A percentile compares a stretch with the other conserved stretches of the same genome.
Evolutionary conservation across 2,797 vertebrate species (phyloP).

Genomic region (Coccyzus lansbergi): DNA sequence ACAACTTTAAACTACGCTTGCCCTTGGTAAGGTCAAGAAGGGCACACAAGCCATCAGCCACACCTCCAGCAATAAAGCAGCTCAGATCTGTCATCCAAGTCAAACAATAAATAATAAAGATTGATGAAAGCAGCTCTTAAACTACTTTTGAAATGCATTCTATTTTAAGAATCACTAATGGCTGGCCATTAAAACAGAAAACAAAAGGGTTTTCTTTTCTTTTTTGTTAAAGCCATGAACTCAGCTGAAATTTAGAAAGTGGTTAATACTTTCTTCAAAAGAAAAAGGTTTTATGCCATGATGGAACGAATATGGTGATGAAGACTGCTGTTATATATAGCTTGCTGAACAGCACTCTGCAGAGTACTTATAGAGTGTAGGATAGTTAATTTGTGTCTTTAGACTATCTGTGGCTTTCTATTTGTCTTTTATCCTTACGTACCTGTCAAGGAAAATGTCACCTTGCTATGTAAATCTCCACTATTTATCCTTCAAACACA

Average conservation of each 20-base stretch:
- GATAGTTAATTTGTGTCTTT: neutral
- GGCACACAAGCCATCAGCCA: constrained; percentile 65
- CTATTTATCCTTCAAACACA: neutral
- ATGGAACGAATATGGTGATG: neutral
- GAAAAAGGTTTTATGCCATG: neutral
- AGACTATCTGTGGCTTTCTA: neutral
- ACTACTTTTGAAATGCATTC: constrained; percentile 58
- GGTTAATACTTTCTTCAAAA: neutral
- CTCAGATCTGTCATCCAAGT: constrained; percentile 65
- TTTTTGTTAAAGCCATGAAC: neutral
- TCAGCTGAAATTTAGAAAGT: constrained; percentile 30
- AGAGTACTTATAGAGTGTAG: neutral
- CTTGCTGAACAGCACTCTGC: neutral
- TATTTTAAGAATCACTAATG: constrained; percentile 66
- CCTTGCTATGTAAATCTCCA: neutral
- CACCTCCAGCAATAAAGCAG: constrained; percentile 72
- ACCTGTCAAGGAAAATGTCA: neutral
- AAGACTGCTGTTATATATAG: neutral
- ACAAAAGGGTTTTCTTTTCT: constrained; percentile 5
- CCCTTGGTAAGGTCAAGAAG: constrained; percentile 72
- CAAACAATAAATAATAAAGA: constrained; percentile 74
- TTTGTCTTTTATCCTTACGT: neutral
- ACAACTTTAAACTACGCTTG: constrained; percentile 72
- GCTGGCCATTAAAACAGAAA: constrained; percentile 58
- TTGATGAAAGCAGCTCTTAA: constrained; percentile 68